Base-by-base conservation (phyloP, 2,113 vertebrate species). In the Cyprinodon variegatus region DNA sequence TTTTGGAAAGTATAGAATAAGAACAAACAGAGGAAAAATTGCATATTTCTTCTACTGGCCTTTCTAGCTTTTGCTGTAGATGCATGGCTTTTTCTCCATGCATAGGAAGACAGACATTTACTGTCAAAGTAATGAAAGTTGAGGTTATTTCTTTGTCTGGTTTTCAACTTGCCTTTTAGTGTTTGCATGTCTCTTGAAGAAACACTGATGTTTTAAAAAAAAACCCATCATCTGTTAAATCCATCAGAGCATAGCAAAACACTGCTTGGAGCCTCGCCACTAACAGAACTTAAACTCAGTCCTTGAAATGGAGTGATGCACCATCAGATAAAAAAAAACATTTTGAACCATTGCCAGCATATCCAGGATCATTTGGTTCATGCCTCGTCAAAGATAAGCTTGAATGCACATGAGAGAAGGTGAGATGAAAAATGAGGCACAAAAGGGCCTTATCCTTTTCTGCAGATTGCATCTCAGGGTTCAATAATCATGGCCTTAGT, bases 211-310 rank as follows among this genome's bases (percentile, higher is more conserved):
- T 83, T 86, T 78, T 29, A 29, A 29, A 29, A n/a, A 65, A 86
- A 87, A 90, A 61, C 73, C 70, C 79, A 77, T 85, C 76, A 85
- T 85, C 85, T 79, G 79, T 67, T 72, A 57, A 77, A 71, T 73
- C 72, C 85, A 64, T 81, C 67, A 74, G 64, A 73, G 70, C 74
- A 61, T 46, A 79, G 53, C 0, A 12, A 64, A 74, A 69, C 5
- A 40, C 74, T 14, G 0, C 62, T 8, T 70, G 74, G 79, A 81
- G n/a, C 22, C 13, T 83, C 45, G 9, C 57, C 65, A 50, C 40
- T 60, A 60, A n/a, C 77, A 64, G 50, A 22, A 43, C 48, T 70
- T 73, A 64, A 72, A 79, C 61, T 37, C 43, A 0, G 46, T 36
- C 38, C 60, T 61, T 81, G 66, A 73, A 68, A 64, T 40, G 70